Evolutionary conservation across 2,888 invertebrate genomes (phyloP), one percentile per base, ranked within the genome.

Genomic region (Lamellibrachia satsuma): DNA sequence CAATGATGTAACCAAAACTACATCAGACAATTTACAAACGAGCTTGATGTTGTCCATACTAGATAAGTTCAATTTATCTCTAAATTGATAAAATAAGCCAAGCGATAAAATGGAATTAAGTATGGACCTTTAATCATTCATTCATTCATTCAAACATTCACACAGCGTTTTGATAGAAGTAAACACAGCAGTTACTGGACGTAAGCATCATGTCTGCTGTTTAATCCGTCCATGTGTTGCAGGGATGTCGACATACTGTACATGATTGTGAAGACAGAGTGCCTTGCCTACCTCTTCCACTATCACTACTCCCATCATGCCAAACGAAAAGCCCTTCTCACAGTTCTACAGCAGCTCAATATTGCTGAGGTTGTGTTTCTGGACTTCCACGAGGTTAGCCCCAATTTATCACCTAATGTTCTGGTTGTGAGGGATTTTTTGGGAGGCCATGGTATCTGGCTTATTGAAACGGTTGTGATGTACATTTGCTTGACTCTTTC

Each of bases 271-370:
- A 93, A 93, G 92, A 75, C 92, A 11, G 93, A 92, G 75, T 94
- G 94, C 90, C 92, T 94, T 52, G 60, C 90, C 39, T 92, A 93
- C 52, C 91, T 94, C 60, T 94, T 92, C 91, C 93, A 93, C 15
- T 92, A 93, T 55, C 57, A 93, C 92, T 8, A 92, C 75, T 22
- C 7, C 15, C 52, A 92, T 39, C 52, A 93, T 27, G n/a, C 92
- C 8, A 90, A 92, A 15, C 11, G 15, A 15, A n/a, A 39, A 15
- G 93, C 93, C 2, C 57, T 93, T 11, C 39, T 93, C 90, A 92
- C 93, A 8, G 94, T 92, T 3, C 52, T 94, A 39, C 93, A 94
- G 91, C 92, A 93, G 92, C 92, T 94, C 90, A 94, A 94, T 93
- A 75, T 27, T 27, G 93, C 94, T 8, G 94, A 94, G 55, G 90